phyloP scores from a whole-genome alignment of 1,140 invertebrate genomes.

The Eubasilissa regina region DNA sequence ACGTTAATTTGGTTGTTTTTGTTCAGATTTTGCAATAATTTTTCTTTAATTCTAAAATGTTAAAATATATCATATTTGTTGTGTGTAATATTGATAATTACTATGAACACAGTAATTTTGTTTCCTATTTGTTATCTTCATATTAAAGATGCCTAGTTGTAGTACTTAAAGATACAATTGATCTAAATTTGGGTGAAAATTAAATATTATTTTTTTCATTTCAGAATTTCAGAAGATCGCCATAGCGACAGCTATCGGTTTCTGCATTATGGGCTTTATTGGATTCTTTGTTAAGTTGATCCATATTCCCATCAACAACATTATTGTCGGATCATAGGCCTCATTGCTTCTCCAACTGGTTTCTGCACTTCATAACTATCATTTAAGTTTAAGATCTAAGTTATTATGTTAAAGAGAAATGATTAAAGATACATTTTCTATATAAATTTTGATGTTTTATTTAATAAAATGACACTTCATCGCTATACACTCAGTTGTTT shows the following conservation, averaged over 20 bases:
- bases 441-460: slow-evolving; percentile 26
- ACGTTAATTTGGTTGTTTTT: too few relatives aligned
- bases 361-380: slow-evolving; percentile 30
- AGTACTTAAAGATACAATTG: too few relatives aligned
- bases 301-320: slow-evolving; percentile 99
- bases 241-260: slow-evolving; percentile 98
- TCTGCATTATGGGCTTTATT: slow-evolving; percentile 99
- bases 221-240: slow-evolving; percentile 99
- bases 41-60: too few relatives aligned
- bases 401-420: slow-evolving; percentile 45
- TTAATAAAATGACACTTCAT: background rate
- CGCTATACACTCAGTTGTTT: too few relatives aligned
- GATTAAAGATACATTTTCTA: slow-evolving; percentile 43
- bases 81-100: too few relatives aligned
- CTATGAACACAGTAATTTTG: too few relatives aligned
- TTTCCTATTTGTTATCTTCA: too few relatives aligned
- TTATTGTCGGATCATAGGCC: slow-evolving; percentile 89
- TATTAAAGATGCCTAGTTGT: too few relatives aligned
- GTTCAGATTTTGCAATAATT: too few relatives aligned
- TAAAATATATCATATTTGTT: too few relatives aligned
- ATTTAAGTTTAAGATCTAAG: slow-evolving; percentile 43
- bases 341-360: background rate
- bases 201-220: slow-evolving; percentile 72
- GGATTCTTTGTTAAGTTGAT: slow-evolving; percentile 99
- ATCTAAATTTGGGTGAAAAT: too few relatives aligned